A percentile compares a stretch with the other conserved stretches of the same genome.
phyloP scores from a whole-genome alignment of 2,888 invertebrate genomes.

The Ecdyonurus torrentis region DNA sequence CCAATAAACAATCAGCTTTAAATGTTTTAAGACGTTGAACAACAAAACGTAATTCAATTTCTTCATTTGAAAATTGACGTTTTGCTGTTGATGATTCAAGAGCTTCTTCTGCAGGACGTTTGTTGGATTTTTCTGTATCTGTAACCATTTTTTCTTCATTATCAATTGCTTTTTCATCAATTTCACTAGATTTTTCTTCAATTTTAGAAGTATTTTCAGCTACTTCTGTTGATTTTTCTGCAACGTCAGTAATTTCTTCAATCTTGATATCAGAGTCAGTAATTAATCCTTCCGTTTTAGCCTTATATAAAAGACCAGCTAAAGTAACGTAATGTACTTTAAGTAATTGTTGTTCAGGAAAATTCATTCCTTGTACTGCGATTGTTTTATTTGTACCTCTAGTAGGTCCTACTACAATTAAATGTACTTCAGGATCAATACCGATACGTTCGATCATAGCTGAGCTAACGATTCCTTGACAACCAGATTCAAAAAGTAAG shows the following conservation, averaged over 20 bases:
- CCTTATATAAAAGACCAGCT: slow-evolving; percentile 11
- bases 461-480: slow-evolving; percentile 68
- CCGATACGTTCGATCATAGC: slow-evolving; percentile 65
- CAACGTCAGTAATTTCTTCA: too few relatives aligned
- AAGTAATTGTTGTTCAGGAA: slow-evolving; percentile 47
- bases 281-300: slow-evolving; percentile 9
- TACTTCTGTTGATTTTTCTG: too few relatives aligned
- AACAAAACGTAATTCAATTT: not conserved
- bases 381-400: slow-evolving; percentile 38
- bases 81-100: not conserved
- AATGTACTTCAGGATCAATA: slow-evolving; percentile 38
- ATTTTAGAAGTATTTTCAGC: slow-evolving; percentile 9
- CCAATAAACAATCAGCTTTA: slow-evolving; percentile 57
- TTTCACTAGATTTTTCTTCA: not conserved
- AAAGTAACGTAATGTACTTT: not conserved
- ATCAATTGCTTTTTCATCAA: not conserved
- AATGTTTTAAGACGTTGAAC: slow-evolving; percentile 27
- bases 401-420: slow-evolving; percentile 65
- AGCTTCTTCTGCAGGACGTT: not conserved
- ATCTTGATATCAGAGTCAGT: slow-evolving; percentile 11
- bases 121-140: not conserved
- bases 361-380: slow-evolving; percentile 64
- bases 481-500: slow-evolving; percentile 76
- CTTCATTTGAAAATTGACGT: not conserved
- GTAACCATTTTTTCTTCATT: too few relatives aligned